These are phyloP conservation scores for Oceanites oceanicus DNA, from an alignment of 2,113 vertebrate genomes.

Conservation along the genomic window DNA sequence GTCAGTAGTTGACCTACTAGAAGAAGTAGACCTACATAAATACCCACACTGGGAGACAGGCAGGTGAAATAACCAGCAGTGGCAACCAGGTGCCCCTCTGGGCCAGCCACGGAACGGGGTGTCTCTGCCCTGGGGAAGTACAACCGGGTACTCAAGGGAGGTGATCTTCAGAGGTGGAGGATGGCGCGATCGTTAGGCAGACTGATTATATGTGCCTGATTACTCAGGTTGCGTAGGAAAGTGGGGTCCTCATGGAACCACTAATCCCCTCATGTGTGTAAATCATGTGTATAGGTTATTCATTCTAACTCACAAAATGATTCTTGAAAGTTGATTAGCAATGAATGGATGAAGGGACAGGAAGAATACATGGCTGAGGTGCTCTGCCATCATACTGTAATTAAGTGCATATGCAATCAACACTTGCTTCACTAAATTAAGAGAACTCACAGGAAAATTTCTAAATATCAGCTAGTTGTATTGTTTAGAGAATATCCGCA, in stretches of 20 bases:
- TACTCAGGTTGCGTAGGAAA: background rate
- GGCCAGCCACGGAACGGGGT: fast-evolving
- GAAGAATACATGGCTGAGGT: background rate
- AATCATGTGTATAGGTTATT: background rate
- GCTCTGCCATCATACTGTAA: background rate
- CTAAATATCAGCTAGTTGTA: background rate
- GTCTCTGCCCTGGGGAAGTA: background rate
- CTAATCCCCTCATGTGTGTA: background rate
- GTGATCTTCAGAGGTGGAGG: background rate
- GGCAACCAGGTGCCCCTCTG: background rate
- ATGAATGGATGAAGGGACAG: background rate
- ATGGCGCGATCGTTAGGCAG: background rate
- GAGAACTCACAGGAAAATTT: background rate
- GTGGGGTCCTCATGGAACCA: background rate
- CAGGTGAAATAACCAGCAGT: background rate
- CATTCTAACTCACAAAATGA: background rate
- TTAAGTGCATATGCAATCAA: background rate
- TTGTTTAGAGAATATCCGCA: background rate
- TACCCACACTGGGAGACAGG: background rate
- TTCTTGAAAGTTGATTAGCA: background rate
- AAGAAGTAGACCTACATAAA: background rate
- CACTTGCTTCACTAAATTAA: background rate
- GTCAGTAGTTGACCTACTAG: background rate
- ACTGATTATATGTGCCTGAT: no score
- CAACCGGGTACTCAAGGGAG: fast-evolving